Percentiles rank a stretch among this genome's conserved stretches.
Conservation (phyloP, 2,113 vertebrate genomes). For the Machaerirhynchus nigripectus region DNA sequence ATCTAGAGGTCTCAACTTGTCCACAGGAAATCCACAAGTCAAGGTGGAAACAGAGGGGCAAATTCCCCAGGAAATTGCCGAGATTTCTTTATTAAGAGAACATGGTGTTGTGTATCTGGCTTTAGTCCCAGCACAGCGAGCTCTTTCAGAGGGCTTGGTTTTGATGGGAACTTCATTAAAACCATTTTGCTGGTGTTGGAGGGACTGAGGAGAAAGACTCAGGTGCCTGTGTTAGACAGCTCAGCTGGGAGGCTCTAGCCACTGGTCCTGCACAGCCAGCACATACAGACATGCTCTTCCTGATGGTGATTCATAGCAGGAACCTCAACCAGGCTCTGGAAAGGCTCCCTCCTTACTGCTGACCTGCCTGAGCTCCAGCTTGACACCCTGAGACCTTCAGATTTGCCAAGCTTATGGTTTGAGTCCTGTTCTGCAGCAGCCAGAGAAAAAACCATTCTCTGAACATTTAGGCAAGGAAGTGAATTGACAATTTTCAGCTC, state of each 20-base stretch:
- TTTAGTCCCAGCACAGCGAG: background rate
- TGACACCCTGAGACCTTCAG: background rate
- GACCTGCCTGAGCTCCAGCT: background rate
- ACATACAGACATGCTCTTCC: background rate
- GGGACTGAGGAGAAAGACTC: background rate
- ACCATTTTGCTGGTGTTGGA: background rate
- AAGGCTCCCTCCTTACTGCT: background rate
- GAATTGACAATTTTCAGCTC: background rate
- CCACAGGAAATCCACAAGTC: background rate
- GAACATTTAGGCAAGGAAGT: background rate
- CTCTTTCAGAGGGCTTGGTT: background rate
- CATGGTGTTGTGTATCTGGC: background rate
- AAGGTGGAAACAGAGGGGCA: background rate
- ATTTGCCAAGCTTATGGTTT: background rate
- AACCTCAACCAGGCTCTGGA: background rate
- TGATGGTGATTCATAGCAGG: background rate
- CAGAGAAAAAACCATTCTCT: background rate
- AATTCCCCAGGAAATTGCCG: background rate
- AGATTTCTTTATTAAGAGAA: background rate
- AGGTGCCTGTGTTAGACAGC: background rate
- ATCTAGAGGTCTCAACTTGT: background rate
- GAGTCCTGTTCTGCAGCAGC: background rate
- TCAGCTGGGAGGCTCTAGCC: background rate
- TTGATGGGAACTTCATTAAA: background rate
- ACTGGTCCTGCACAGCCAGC: background rate